Base-by-base conservation (phyloP, 2,888 invertebrate species). In the Tenthredo notha region DNA sequence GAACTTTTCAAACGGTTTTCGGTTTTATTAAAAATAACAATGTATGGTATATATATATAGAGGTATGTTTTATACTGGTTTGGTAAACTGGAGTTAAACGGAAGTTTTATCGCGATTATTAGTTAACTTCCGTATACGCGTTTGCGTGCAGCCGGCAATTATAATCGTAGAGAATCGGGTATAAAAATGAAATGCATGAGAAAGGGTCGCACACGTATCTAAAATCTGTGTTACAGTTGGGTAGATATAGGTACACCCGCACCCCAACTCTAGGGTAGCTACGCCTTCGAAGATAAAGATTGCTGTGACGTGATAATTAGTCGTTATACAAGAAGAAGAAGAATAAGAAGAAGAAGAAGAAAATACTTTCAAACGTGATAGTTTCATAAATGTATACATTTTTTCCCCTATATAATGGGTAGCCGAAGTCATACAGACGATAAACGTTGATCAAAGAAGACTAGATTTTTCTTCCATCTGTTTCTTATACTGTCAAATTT, bases 221-320 rank as follows among this genome's bases (percentile, higher is more conserved):
- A 0, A 67, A 67, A 67, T 67, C 67, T 67, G 67, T 67, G 67
- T 67, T 33, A 67, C 12, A 67, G 67, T 33, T 6, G 25, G 21
- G 29, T 33, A 7, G 67, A 15, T 18, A 15, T 67, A 33, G 18
- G 43, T 43, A 21, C 37, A 43, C 40, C 67, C 15, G 33, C 33
- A 15, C 67, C 67, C 33, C 29, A 67, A 67, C 29, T 18, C 33
- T 33, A 10, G 7, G 74, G 43, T 43, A 77, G 61, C 61, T 61
- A 67, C 29, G 67, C 67, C 67, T 33, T 67, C 29, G 18, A 77
- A 40, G 54, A 77, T 33, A 21, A 29, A 54, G 54, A 29, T 77
- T 77, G 50, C 77, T 77, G 25, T 50, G 77, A 77, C 77, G 77
- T 77, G 77, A 77, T 77, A 77, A 77, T 77, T 77, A 77, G 77